A percentile compares a stretch with the other conserved stretches of the same genome.
These are phyloP conservation scores for Synergus umbraculus DNA, from an alignment of 2,888 invertebrate species.

Conservation along the genomic window DNA sequence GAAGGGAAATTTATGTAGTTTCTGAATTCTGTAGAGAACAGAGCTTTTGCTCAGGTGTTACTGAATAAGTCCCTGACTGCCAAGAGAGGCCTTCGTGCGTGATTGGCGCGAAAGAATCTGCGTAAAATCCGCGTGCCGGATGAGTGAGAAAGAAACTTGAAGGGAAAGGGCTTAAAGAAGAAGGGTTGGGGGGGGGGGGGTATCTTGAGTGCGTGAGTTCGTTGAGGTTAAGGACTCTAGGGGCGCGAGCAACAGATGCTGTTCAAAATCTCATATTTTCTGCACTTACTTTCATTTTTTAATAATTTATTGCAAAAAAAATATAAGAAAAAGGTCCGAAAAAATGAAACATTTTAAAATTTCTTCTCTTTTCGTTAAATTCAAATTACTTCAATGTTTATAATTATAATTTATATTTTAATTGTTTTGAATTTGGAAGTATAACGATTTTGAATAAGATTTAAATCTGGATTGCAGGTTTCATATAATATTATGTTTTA, in stretches of 20 bases:
- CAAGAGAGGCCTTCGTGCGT: conserved; percentile 20
- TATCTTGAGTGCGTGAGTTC: conserved; percentile 24
- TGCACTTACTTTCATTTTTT: neutral
- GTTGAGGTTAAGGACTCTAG: conserved; percentile 35
- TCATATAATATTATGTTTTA: too few species aligned
- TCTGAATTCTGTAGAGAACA: conserved; percentile 1
- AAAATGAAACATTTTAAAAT: too few species aligned
- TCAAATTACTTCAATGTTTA: too few species aligned
- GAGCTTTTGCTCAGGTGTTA: conserved; percentile 25
- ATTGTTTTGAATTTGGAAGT: too few species aligned
- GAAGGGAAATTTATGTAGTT: conserved; percentile 10
- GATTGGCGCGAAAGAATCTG: conserved; percentile 40
- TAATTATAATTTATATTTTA: too few species aligned
- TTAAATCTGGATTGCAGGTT: too few species aligned
- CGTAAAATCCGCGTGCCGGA: conserved; percentile 45
- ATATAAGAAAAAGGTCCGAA: neutral
- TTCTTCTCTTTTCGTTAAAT: too few species aligned
- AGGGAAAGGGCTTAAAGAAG: conserved; percentile 40
- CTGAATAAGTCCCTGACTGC: conserved; percentile 28
- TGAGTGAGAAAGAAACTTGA: conserved; percentile 46
- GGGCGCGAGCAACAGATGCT: neutral
- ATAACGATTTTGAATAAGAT: too few species aligned
- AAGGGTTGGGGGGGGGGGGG: neutral
- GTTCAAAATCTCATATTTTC: neutral
- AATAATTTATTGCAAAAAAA: neutral